Base-by-base conservation (phyloP, 2,797 vertebrate genomes). In the Amblyraja radiata region DNA sequence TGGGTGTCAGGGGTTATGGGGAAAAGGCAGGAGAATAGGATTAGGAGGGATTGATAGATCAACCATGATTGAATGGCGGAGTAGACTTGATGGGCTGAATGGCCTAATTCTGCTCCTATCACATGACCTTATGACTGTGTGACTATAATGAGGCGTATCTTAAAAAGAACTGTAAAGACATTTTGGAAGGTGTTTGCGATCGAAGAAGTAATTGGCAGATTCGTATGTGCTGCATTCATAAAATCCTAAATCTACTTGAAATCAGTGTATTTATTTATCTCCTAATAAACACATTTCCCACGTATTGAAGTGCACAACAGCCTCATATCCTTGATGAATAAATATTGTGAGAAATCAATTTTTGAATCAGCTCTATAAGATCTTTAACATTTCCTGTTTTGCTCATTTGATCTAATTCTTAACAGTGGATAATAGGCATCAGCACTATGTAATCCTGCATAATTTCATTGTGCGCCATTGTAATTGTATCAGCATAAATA, bases 351-450 rank as follows among this genome's bases (percentile, higher is more conserved):
- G 97, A 96, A 97, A 96, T 96, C 96, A 96, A 96, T 96, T 96
- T 96, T 96, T 96, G 97, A 97, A 97, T 97, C 97, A 97, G 96
- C 96, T 95, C 97, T 96, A 97, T 97, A 96, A 96, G 97, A 96
- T 95, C 95, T 95, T 95, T 95, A 96, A 95, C 96, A 96, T 95
- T 94, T 96, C 95, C 95, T 94, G 95, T 95, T 93, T 0, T 95
- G 95, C 97, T 97, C 97, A 97, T 97, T 97, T 96, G 96, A 96
- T 96, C 96, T 96, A 96, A 96, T 96, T 97, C 96, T 95, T 95
- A 95, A 96, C 96, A 95, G 94, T 96, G 95, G 95, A 96, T 96
- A 97, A 97, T 96, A 95, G 95, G 95, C 96, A 96, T 97, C 97
- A 96, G 97, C 97, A 97, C 93, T 91, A 18, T 2, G 4, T 93